phyloP scores from a whole-genome alignment of 2,888 invertebrate genomes.

The Protodeltote pygarga region DNA sequence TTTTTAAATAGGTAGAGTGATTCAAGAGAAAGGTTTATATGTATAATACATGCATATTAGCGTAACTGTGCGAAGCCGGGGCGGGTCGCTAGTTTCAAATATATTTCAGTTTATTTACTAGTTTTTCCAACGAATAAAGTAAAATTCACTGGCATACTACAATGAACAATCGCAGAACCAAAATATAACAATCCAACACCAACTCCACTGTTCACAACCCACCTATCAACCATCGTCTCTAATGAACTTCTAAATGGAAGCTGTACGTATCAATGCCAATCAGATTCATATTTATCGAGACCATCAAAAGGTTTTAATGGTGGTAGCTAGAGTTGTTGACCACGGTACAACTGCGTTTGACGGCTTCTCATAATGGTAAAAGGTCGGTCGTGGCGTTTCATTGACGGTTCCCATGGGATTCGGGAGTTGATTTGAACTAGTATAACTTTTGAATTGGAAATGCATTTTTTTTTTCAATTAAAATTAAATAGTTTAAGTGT shows the following conservation, averaged over 20 bases:
- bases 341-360: constrained; percentile 44
- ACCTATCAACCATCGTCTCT: constrained; percentile 68
- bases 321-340: constrained; percentile 59
- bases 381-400: constrained; percentile 33
- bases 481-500: too few species aligned
- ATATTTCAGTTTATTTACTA: too few species aligned
- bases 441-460: too few species aligned
- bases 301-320: constrained; percentile 78
- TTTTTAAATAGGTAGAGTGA: too few species aligned
- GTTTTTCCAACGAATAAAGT: too few species aligned
- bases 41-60: too few species aligned
- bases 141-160: too few species aligned
- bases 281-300: constrained; percentile 78
- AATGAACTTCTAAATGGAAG: constrained; percentile 85
- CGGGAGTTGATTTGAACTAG: constrained; percentile 20
- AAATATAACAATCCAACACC: constrained; percentile 1
- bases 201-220: constrained; percentile 50
- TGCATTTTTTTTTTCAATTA: too few species aligned
- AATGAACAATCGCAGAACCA: neutral
- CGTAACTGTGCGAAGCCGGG: too few species aligned
- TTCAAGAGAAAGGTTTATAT: too few species aligned
- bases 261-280: constrained; percentile 83
- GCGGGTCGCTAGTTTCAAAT: too few species aligned
- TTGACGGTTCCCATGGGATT: constrained; percentile 33
- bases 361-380: constrained; percentile 61